A percentile compares a stretch with the other conserved stretches of the same genome.
Evolutionary conservation across 2,797 vertebrate genomes (phyloP).

Genomic region (Hippocampus kuda): DNA sequence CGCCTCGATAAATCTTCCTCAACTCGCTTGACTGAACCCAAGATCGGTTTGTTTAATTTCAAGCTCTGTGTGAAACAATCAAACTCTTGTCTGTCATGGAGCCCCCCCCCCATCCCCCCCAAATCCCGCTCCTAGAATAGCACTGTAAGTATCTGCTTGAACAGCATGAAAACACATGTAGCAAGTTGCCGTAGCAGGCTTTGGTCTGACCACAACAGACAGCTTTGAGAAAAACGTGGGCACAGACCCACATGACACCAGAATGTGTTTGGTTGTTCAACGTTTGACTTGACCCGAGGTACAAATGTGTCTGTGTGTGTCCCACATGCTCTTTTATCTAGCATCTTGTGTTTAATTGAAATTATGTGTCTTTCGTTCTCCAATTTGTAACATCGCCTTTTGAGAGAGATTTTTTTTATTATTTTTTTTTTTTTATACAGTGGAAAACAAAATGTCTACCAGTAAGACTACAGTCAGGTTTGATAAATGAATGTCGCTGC

Average conservation of each 20-base stretch:
- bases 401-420: no score
- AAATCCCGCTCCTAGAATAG: constrained; percentile 42
- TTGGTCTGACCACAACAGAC: constrained; percentile 37
- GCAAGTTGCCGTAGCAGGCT: constrained; percentile 19
- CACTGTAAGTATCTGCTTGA: constrained; percentile 44
- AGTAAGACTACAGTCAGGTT: background rate
- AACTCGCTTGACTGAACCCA: constrained; percentile 34
- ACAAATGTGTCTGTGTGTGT: constrained; percentile 2
- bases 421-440: no score
- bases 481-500: background rate
- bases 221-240: constrained; percentile 28
- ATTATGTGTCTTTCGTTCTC: background rate
- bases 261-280: background rate
- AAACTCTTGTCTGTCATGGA: constrained; percentile 34
- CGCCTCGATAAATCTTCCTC: constrained; percentile 43
- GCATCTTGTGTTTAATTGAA: background rate
- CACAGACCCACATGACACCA: constrained; percentile 24
- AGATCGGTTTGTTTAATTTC: constrained; percentile 50
- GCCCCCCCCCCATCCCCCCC: background rate
- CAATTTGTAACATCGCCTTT: no score
- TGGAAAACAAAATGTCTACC: background rate
- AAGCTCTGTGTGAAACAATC: constrained; percentile 42
- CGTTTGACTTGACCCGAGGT: background rate
- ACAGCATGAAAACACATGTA: constrained; percentile 39
- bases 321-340: background rate